A percentile compares a stretch with the other conserved stretches of the same genome.
These are phyloP conservation scores for Thalassophryne amazonica DNA, from an alignment of 2,797 vertebrate species.

Conservation along the genomic window DNA sequence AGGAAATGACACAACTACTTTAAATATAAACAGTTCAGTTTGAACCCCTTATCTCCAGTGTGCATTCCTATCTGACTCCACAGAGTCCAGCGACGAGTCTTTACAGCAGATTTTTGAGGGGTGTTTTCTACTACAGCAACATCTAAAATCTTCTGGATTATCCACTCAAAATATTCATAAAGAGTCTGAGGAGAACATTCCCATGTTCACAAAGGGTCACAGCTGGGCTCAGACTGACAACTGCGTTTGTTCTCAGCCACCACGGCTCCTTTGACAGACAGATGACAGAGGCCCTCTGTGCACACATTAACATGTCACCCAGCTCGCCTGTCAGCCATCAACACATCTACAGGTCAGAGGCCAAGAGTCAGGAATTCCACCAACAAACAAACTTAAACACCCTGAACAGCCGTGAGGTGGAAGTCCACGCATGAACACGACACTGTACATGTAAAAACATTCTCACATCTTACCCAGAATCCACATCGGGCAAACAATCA, in stretches of 20 bases:
- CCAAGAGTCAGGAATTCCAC: slow-evolving; percentile 41
- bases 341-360: slow-evolving; percentile 27
- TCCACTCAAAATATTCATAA: slow-evolving; percentile 17
- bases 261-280: slow-evolving; percentile 20
- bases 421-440: too few relatives aligned
- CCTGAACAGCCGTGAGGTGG: slow-evolving; percentile 17
- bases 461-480: too few relatives aligned
- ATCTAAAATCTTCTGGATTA: background rate
- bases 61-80: slow-evolving; percentile 11
- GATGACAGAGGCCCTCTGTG: slow-evolving; percentile 60
- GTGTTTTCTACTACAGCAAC: background rate
- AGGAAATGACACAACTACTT: background rate
- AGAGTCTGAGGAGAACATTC: slow-evolving; percentile 13
- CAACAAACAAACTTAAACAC: slow-evolving; percentile 56
- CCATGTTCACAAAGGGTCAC: slow-evolving; percentile 5
- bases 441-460: too few relatives aligned
- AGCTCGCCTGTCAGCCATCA: slow-evolving; percentile 42
- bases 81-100: too few relatives aligned
- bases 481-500: too few relatives aligned
- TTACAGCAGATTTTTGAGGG: background rate
- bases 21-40: slow-evolving; percentile 6
- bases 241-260: slow-evolving; percentile 39
- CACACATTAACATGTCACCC: slow-evolving; percentile 25
- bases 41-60: background rate
- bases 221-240: slow-evolving; percentile 24